Base-by-base conservation (phyloP, 2,113 vertebrate species). In the Origma solitaria region DNA sequence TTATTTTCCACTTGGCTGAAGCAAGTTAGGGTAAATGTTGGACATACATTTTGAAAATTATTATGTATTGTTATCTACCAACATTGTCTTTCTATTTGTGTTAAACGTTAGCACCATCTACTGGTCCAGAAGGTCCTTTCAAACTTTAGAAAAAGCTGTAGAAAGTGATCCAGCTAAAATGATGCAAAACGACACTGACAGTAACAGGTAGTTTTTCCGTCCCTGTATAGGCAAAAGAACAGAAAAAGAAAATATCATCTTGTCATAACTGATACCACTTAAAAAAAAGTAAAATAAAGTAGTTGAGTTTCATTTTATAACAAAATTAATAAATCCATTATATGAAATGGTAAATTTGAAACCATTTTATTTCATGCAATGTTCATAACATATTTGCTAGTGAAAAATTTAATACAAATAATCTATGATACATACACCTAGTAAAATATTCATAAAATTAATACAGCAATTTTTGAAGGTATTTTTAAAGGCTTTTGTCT, bases 111-210 rank as follows among this genome's bases (percentile, higher is more conserved):
- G 90, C 95, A 95, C 97, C 98, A 96, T 78, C 97, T 98, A 79
- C 92, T 96, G 97, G 94, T 81, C 61, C 27, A 66, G 37, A 51
- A 20, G 25, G 53, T 61, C 56, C 21, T 68, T 75, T 97, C 87
- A 99, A 21, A 98, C 45, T 95, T 98, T 98, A 61, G 99, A 99
- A 97, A 99, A 97, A 37, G 98, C 98, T 0, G 98, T 99, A 44
- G 98, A 97, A 38, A 99, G 65, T 2, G 98, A 98, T 60, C 98
- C 98, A 11, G 97, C 58, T 95, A 99, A 35, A 86, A 99, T 96
- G 64, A 98, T 93, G 65, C 98, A 98, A 75, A 98, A 98, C 0
- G 98, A 98, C 65, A 98, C 23, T 13, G 42, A 60, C 86, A 99
- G 97, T 78, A 99, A 86, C 11, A 98, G 0, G 15, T 98, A 98